These are phyloP conservation scores for Columba janthina DNA, from an alignment of 2,113 vertebrate genomes.

Conservation along the genomic window DNA sequence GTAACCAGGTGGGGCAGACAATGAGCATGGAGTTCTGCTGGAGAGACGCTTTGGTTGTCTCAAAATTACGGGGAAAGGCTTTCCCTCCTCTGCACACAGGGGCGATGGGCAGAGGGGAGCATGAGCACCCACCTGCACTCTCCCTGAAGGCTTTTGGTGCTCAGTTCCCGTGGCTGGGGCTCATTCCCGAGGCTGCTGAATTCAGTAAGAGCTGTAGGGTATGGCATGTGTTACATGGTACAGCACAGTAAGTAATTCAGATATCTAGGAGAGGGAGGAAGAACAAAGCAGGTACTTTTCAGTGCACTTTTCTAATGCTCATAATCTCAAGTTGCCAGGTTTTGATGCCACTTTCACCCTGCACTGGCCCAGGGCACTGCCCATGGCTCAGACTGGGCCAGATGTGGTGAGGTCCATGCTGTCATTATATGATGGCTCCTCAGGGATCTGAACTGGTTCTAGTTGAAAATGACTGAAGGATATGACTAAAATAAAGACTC, in stretches of 20 bases:
- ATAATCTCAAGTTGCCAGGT: rapidly evolving
- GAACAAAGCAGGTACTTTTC: background rate
- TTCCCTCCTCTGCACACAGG: background rate
- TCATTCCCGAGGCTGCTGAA: rapidly evolving
- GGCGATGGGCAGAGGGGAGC: background rate
- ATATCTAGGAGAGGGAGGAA: background rate
- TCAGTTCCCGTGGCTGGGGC: rapidly evolving
- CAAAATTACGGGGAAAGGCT: rapidly evolving
- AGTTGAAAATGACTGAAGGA: background rate
- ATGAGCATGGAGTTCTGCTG: background rate
- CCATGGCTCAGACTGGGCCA: background rate
- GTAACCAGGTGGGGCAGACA: background rate
- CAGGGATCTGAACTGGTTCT: background rate
- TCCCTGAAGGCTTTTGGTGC: rapidly evolving
- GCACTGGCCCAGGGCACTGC: background rate
- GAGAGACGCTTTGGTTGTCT: background rate
- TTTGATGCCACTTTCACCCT: background rate
- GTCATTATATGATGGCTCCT: background rate
- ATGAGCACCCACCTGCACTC: background rate
- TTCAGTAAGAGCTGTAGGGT: rapidly evolving
- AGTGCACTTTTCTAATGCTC: rapidly evolving
- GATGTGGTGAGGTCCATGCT: background rate
- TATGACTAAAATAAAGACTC: background rate
- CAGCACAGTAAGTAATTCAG: background rate
- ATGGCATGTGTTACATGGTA: rapidly evolving